A percentile compares a stretch with the other conserved stretches of the same genome.
phyloP scores from a whole-genome alignment of 30 jellyfish, hydroid and myxozoan species.

The Clytia hemisphaerica region DNA sequence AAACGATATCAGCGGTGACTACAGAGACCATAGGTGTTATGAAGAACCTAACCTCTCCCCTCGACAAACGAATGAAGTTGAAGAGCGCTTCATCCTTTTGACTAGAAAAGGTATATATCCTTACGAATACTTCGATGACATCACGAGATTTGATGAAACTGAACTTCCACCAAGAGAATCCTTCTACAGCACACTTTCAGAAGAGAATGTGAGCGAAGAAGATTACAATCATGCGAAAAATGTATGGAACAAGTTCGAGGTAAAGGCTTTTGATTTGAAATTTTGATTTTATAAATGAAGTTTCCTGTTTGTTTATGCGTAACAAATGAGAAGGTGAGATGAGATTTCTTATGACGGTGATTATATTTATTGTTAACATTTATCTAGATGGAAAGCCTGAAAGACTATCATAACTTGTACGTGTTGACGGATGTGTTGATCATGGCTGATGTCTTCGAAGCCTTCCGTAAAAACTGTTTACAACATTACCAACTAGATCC shows the following conservation, averaged over 20 bases:
- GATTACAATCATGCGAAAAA: slow-evolving; percentile 41
- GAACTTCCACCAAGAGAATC: slow-evolving; percentile 32
- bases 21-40: too few species aligned
- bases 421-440: slow-evolving; percentile 10
- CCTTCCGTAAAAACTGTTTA: slow-evolving; percentile 17
- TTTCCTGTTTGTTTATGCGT: neutral
- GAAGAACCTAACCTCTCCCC: too few species aligned
- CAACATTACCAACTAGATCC: slow-evolving; percentile 39
- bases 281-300: neutral
- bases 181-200: slow-evolving; percentile 3
- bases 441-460: slow-evolving; percentile 39
- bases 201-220: slow-evolving; percentile 10
- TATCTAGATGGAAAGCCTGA: neutral
- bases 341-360: too few species aligned
- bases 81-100: slow-evolving; percentile 7
- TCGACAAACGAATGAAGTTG: neutral
- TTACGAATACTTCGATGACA: slow-evolving; percentile 36
- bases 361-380: neutral
- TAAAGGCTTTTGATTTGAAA: slow-evolving; percentile 9
- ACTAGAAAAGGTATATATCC: slow-evolving; percentile 49
- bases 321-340: neutral
- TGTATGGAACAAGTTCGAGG: slow-evolving; percentile 12
- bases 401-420: slow-evolving; percentile 3
- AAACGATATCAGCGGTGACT: too few species aligned
- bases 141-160: slow-evolving; percentile 11